These are phyloP conservation scores for Drosophila nebulosa DNA, from an alignment of 1,140 invertebrate species.

Conservation along the genomic window DNA sequence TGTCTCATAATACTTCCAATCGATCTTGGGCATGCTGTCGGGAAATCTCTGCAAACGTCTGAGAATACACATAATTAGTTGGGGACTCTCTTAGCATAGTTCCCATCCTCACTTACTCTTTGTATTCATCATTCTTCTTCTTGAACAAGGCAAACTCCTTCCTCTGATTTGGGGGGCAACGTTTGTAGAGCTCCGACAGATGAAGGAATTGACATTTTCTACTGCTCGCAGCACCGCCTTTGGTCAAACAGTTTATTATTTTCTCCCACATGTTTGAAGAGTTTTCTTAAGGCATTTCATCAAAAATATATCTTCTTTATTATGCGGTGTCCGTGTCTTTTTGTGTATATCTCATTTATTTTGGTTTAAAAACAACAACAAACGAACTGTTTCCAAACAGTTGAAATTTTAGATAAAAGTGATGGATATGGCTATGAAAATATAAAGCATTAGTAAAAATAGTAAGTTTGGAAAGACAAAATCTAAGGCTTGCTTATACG, in stretches of 20 bases:
- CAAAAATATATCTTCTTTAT: not conserved
- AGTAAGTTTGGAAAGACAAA: no score
- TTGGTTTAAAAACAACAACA: no score
- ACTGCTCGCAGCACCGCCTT: not conserved
- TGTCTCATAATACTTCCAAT: constrained; percentile 57
- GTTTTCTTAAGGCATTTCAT: not conserved
- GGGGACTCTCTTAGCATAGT: not conserved
- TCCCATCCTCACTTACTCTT: constrained; percentile 33
- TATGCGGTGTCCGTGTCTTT: not conserved
- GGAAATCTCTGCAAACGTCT: constrained; percentile 60
- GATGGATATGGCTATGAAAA: not conserved
- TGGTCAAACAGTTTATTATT: constrained; percentile 43
- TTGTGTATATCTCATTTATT: not conserved
- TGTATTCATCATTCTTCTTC: constrained; percentile 43
- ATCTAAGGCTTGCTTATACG: no score
- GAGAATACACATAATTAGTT: not conserved
- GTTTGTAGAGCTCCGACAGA: constrained; percentile 42
- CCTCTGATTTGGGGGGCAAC: constrained; percentile 57
- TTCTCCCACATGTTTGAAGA: constrained; percentile 45
- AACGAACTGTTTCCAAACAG: not conserved
- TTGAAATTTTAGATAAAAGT: not conserved
- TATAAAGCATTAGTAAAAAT: no score
- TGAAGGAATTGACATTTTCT: constrained; percentile 6
- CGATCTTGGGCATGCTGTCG: constrained; percentile 46
- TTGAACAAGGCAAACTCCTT: constrained; percentile 41